Percentiles rank a stretch among this genome's conserved stretches.
These are phyloP conservation scores for Calliphora vicina DNA, from an alignment of 1,140 invertebrate genomes.

Conservation along the genomic window DNA sequence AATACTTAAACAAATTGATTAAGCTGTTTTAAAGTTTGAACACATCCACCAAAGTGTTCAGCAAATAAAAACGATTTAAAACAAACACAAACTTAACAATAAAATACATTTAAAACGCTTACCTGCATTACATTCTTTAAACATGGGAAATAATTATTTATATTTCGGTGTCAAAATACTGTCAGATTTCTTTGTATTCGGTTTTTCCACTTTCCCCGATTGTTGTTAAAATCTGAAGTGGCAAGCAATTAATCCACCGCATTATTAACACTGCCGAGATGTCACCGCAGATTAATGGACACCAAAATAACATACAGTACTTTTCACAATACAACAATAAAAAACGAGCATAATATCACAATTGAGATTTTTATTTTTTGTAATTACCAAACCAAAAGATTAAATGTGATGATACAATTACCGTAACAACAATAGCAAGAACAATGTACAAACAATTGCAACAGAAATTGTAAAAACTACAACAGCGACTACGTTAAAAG, in stretches of 20 bases:
- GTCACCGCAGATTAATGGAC: neutral
- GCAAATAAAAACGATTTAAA: neutral
- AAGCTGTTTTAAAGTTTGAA: no score
- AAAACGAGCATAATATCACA: neutral
- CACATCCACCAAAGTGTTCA: neutral
- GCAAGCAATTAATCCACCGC: neutral
- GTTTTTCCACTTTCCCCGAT: no score
- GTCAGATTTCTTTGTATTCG: neutral
- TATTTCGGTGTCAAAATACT: neutral
- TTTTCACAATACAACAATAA: neutral
- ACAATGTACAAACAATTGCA: neutral
- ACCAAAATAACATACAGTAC: no score
- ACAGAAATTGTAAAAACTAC: neutral
- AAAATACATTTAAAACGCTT: neutral
- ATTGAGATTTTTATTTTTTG: neutral
- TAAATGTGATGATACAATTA: neutral
- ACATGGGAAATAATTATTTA: neutral
- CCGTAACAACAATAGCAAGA: neutral
- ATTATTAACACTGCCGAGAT: neutral
- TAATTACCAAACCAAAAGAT: neutral
- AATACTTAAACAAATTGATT: no score
- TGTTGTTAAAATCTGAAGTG: neutral
- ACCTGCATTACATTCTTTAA: neutral
- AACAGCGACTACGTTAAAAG: neutral
- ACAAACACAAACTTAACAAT: neutral